phyloP scores from a whole-genome alignment of 2,113 vertebrate genomes.

The Pachypanchax playfairii region DNA sequence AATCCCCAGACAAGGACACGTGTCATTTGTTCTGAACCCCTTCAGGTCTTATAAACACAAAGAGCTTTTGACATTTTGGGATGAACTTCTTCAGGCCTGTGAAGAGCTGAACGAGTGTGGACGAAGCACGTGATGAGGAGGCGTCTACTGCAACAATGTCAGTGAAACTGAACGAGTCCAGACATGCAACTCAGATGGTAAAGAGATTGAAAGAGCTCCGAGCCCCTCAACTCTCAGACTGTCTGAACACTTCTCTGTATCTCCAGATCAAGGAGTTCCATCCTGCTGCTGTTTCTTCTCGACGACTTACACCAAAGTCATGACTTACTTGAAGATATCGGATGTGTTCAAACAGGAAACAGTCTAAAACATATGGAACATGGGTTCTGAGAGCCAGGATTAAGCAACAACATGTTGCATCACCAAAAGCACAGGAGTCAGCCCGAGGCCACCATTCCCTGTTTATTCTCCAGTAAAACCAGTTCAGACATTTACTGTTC shows the following conservation, averaged over 20 bases:
- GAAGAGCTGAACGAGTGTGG: background rate
- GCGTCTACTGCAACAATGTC: background rate
- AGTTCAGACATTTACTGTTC: too few species aligned
- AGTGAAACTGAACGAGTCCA: conserved; percentile 36
- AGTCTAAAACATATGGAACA: too few species aligned
- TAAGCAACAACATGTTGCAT: too few species aligned
- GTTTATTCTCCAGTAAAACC: too few species aligned
- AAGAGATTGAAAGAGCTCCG: background rate
- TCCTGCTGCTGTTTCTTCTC: too few species aligned
- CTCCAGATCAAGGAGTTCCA: too few species aligned
- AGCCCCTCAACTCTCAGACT: background rate
- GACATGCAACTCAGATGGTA: conserved; percentile 1
- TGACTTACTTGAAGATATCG: too few species aligned
- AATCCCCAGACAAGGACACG: background rate
- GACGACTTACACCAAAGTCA: too few species aligned
- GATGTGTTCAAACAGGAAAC: too few species aligned
- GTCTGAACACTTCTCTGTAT: background rate
- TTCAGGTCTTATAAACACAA: background rate
- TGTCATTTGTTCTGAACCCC: background rate
- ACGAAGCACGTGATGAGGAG: background rate
- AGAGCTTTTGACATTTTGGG: conserved; percentile 12
- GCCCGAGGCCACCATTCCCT: too few species aligned
- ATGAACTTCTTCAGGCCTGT: conserved; percentile 1
- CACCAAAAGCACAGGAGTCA: too few species aligned
- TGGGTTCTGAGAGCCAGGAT: too few species aligned